Base-by-base conservation (phyloP, 2,113 vertebrate genomes). In the Sapayoa aenigma region DNA sequence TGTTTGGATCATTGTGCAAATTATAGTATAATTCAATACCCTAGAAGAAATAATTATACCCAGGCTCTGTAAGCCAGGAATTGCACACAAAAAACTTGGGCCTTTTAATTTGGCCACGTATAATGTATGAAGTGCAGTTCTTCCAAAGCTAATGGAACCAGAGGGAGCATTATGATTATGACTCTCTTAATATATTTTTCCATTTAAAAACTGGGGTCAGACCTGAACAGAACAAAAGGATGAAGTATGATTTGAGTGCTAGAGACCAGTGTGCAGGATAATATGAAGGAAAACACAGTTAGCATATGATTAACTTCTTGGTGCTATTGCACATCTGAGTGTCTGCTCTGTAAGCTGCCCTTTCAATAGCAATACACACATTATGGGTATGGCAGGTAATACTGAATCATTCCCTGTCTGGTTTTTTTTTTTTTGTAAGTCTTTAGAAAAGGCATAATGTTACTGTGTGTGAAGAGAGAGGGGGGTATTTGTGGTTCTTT, bases 41-140 rank as follows among this genome's bases (percentile, higher is more conserved):
- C 80, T 14, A 25, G 59, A 77, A 95, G 80, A 95, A 93, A 86
- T 93, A 95, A 96, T 95, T 92, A 95, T 37, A 89, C 16, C 16
- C 73, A 84, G 76, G 23, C 47, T 39, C 82, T 74, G 39, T 85
- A 81, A 88, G 88, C 75, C 90, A 94, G 79, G 66, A 93, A 86
- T 81, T 1, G 4, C 85, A 74, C 50, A 77, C 49, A 83, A 47
- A 79, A 95, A 84, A 46, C 24, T 67, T 84, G n/a, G 47, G 65
- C 68, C 71, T 93, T 94, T 96, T 96, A 94, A 92, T 92, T 92
- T 93, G 60, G 85, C 78, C 78, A 75, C 68, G 1, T 84, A 67
- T 86, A 86, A 77, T 72, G 50, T 44, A 67, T 53, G 49, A 92
- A 91, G 88, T 1, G 13, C 72, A 53, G 15, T 46, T 89, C 76